Evolutionary conservation across 2,113 vertebrate genomes (phyloP).

Genomic region (Felis catus): DNA sequence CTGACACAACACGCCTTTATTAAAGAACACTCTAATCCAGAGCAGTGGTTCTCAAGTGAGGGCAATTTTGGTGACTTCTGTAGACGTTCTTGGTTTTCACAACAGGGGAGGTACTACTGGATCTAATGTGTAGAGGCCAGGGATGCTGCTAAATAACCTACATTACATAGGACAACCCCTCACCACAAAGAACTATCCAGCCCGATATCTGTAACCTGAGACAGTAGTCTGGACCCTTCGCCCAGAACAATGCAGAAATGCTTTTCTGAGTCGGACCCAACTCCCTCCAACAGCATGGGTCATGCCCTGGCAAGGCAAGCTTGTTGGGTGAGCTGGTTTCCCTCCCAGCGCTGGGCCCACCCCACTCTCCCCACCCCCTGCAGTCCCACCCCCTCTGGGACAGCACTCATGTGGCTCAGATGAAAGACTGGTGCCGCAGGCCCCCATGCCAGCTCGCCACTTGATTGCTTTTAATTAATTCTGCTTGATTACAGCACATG

Average conservation of each 20-base stretch:
- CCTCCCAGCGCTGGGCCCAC: background rate
- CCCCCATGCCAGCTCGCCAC: slow-evolving; percentile 77
- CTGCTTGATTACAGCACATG: slow-evolving; percentile 82
- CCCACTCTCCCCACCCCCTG: background rate
- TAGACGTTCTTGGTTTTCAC: background rate
- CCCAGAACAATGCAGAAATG: background rate
- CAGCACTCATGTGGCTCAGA: slow-evolving; percentile 69
- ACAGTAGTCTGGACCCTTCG: background rate
- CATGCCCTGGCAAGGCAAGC: background rate
- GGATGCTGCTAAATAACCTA: background rate
- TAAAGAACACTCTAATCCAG: background rate
- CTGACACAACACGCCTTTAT: background rate
- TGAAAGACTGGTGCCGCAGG: slow-evolving; percentile 71
- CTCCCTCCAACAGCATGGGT: background rate
- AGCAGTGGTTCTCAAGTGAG: background rate
- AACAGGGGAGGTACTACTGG: background rate
- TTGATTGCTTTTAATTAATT: slow-evolving; percentile 84
- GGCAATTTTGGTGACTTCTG: background rate
- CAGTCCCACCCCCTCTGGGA: background rate
- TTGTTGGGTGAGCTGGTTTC: background rate
- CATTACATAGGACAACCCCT: background rate
- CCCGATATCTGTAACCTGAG: background rate
- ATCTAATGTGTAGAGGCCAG: background rate
- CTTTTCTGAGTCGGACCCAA: background rate
- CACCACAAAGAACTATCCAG: background rate